These are phyloP conservation scores for Diacarnus erythraeanus DNA, from an alignment of 37 sponge, comb jelly and placozoan genomes.

Conservation along the genomic window DNA sequence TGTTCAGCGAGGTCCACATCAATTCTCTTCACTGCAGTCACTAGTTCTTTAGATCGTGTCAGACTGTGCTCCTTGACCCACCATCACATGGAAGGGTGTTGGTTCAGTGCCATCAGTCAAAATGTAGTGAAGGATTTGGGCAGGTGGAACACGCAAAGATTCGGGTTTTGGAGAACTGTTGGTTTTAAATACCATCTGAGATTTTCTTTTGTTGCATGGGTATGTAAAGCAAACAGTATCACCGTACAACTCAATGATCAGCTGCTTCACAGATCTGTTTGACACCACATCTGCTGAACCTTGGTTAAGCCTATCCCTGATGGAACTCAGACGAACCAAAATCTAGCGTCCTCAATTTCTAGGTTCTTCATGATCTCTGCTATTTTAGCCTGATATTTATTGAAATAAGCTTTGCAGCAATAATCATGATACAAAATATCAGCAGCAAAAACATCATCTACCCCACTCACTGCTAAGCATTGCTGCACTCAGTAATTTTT, in stretches of 20 bases:
- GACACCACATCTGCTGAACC: constrained; percentile 1
- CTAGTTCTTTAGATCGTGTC: constrained; percentile 3
- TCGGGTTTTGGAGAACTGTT: background rate
- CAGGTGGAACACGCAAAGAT: constrained; percentile 1
- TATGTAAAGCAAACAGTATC: constrained; percentile 5
- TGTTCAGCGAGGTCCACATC: constrained; percentile 10
- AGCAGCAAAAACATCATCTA: constrained; percentile 7
- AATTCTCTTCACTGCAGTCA: constrained; percentile 7
- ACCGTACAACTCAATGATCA: background rate
- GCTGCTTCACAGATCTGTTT: constrained; percentile 6
- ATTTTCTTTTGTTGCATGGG: constrained; percentile 8
- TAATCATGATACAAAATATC: constrained; percentile 6
- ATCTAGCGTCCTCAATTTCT: background rate
- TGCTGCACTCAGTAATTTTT: no score
- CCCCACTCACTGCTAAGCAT: background rate
- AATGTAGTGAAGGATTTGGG: constrained; percentile 7
- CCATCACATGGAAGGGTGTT: constrained; percentile 13
- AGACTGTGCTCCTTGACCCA: constrained; percentile 4
- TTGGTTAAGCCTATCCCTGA: constrained; percentile 7
- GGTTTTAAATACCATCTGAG: background rate
- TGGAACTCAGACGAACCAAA: background rate
- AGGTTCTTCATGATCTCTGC: background rate
- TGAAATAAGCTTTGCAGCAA: constrained; percentile 2
- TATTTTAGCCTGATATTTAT: constrained; percentile 4
- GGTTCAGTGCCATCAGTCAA: constrained; percentile 9